A percentile compares a stretch with the other conserved stretches of the same genome.
Evolutionary conservation across 2,888 invertebrate genomes (phyloP).

Genomic region (Lycocerus yunnanus): DNA sequence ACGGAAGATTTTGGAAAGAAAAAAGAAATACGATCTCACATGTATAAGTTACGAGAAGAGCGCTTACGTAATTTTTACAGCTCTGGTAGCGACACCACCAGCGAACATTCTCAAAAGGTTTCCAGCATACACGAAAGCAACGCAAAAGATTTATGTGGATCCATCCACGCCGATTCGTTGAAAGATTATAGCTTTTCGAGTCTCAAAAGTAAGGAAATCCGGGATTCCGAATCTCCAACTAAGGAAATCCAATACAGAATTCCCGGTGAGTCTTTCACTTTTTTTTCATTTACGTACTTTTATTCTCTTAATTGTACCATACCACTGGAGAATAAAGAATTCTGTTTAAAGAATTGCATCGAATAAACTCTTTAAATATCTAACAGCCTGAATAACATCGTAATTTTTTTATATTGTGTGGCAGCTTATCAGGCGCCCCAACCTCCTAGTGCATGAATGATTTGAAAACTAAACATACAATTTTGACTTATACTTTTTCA

Average conservation of each 20-base stretch:
- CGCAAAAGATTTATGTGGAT: slow-evolving; percentile 34
- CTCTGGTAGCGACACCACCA: slow-evolving; percentile 51
- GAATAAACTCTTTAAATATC: too few relatives aligned
- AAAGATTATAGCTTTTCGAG: slow-evolving; percentile 78
- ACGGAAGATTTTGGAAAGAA: slow-evolving; percentile 85
- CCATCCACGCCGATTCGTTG: slow-evolving; percentile 69
- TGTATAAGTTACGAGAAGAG: slow-evolving; percentile 82
- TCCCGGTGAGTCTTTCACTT: slow-evolving; percentile 29
- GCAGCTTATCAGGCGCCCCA: too few relatives aligned
- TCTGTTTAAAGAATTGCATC: too few relatives aligned
- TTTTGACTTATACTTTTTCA: neutral
- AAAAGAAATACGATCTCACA: slow-evolving; percentile 84
- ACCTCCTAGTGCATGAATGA: too few relatives aligned
- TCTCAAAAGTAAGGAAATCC: slow-evolving; percentile 77
- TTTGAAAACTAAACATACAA: too few relatives aligned
- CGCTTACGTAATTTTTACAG: slow-evolving; percentile 75
- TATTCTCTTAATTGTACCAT: too few relatives aligned
- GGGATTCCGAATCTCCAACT: slow-evolving; percentile 77
- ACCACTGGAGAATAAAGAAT: too few relatives aligned
- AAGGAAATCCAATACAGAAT: slow-evolving; percentile 58
- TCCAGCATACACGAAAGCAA: slow-evolving; percentile 22
- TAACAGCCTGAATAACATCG: too few relatives aligned
- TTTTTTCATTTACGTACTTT: slow-evolving; percentile 5
- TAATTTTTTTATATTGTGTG: too few relatives aligned
- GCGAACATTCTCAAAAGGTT: slow-evolving; percentile 41